Evolutionary conservation across 2,113 vertebrate genomes (phyloP).

Genomic region (Microtus montanus): DNA sequence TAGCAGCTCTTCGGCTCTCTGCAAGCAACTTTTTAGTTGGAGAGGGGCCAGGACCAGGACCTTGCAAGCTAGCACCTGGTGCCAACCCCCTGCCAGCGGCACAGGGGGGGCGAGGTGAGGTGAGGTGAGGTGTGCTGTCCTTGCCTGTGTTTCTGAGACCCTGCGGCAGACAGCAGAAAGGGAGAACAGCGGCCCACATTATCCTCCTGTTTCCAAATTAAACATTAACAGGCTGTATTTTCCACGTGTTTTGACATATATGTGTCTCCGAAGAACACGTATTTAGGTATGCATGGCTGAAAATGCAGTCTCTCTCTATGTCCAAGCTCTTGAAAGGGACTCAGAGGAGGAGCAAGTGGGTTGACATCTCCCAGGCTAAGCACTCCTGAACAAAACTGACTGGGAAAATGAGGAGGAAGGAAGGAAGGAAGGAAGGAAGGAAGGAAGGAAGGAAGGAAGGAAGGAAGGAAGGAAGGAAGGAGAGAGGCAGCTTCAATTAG

Average conservation of each 20-base stretch:
- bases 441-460: not conserved
- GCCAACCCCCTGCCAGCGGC: accelerated
- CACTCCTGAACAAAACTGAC: slow-evolving; percentile 47
- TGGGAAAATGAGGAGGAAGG: not conserved
- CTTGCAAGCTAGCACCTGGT: not conserved
- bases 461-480: not conserved
- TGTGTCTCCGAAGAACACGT: slow-evolving; percentile 43
- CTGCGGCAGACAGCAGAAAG: not conserved
- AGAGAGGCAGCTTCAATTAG: not conserved
- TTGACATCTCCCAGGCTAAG: slow-evolving; percentile 51
- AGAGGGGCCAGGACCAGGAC: not conserved
- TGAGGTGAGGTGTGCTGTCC: not conserved
- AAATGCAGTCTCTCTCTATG: slow-evolving; percentile 23
- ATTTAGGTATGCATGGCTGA: slow-evolving; percentile 25
- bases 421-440: too few species aligned
- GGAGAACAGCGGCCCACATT: accelerated
- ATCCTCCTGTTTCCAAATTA: slow-evolving; percentile 6
- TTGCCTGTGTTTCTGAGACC: not conserved
- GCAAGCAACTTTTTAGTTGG: not conserved
- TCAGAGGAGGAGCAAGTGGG: not conserved
- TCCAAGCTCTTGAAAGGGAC: slow-evolving; percentile 33
- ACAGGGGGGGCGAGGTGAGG: not conserved
- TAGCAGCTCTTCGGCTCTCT: not conserved
- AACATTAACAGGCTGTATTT: not conserved
- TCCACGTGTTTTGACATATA: not conserved